phyloP scores from a whole-genome alignment of 2,113 vertebrate species.

The Mormoops blainvillei region DNA sequence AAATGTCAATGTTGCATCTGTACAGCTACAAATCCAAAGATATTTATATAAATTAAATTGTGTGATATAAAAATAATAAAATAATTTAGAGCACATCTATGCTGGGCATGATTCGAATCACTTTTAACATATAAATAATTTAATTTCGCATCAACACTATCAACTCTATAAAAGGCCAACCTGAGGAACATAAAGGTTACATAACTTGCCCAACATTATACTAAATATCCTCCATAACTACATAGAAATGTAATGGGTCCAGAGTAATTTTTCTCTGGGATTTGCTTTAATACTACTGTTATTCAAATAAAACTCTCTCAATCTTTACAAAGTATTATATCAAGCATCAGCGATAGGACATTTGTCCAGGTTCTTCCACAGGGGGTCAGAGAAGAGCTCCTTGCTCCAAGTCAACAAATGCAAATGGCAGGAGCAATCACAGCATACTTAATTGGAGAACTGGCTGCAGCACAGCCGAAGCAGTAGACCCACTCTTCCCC shows the following conservation, averaged over 20 bases:
- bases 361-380: slow-evolving; percentile 30
- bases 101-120: neutral
- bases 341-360: neutral
- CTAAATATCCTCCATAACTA: neutral
- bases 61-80: neutral
- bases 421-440: neutral
- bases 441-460: neutral
- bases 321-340: slow-evolving; percentile 26
- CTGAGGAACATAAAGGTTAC: neutral
- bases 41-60: neutral
- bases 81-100: neutral
- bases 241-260: slow-evolving; percentile 15
- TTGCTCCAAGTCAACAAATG: neutral
- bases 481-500: neutral
- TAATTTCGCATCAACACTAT: neutral
- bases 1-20: neutral
- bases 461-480: neutral
- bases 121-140: neutral
- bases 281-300: slow-evolving; percentile 38
- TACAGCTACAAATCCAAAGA: neutral
- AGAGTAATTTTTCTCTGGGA: slow-evolving; percentile 28
- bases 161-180: neutral
- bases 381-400: neutral
- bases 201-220: neutral
- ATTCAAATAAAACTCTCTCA: slow-evolving; percentile 37